Base-by-base conservation (phyloP, 2,113 vertebrate genomes). In the Neolamprologus devosi region DNA sequence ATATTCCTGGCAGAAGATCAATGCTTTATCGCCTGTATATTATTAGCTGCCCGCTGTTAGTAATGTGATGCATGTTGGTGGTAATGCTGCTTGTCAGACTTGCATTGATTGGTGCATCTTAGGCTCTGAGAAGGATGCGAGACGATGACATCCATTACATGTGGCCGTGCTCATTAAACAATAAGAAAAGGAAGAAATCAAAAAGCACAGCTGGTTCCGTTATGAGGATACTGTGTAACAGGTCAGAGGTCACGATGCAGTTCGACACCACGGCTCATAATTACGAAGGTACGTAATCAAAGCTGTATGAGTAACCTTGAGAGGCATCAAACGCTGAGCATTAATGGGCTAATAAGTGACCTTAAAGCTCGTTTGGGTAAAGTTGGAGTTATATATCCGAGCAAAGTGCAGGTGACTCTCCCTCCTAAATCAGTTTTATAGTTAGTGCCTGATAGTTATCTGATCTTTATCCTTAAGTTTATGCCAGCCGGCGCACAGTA, bases 51-150 rank as follows among this genome's bases (percentile, higher is more conserved):
- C 30, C 49, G 42, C 75, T 84, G 58, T 87, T 85, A 47, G 82
- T 84, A 87, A 91, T 47, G n/a, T 85, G 93, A 92, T 90, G 82
- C 87, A 75, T 85, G 85, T 87, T 83, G 58, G 55, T 40, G 79
- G 33, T 87, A 83, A 88, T 82, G 33, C 8, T 83, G 81, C 85
- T 86, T 88, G 86, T 87, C 88, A 68, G 83, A 65, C 81, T 37
- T 28, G 26, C 47, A 91, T 85, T 88, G 92, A 91, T 93, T 88
- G 78, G 57, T 80, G 17, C 26, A 8, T 83, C 60, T 81, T 12
- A 4, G 85, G 83, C 54, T 57, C 55, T 16, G 8, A 88, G 83
- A 42, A 84, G 55, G 45, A 83, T 81, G 79, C 45, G 49, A 21
- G 88, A 87, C 21, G 75, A 89, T 55, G 85, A 63, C 85, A 86